Conservation (phyloP, 2,113 vertebrate species). For the Montifringilla adamsi region DNA sequence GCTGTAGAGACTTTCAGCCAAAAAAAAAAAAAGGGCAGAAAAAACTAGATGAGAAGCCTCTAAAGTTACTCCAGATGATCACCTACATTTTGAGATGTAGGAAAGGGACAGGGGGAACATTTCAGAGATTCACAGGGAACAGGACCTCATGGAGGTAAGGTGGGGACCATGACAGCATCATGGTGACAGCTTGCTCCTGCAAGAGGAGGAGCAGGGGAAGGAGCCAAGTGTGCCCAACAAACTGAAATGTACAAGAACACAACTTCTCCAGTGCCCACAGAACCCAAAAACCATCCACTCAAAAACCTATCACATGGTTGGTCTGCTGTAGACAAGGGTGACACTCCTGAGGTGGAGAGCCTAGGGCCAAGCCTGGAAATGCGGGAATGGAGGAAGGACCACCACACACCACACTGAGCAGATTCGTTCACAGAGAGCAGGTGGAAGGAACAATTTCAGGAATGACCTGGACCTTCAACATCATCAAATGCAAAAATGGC, state of each 20-base stretch:
- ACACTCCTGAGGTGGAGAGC: not conserved
- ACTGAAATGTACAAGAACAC: not conserved
- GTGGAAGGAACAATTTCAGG: not conserved
- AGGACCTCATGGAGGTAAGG: rapidly evolving
- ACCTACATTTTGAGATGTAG: not conserved
- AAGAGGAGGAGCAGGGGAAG: not conserved
- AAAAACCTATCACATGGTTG: not conserved
- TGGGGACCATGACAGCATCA: rapidly evolving
- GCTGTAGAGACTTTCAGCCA: not conserved
- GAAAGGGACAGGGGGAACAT: rapidly evolving
- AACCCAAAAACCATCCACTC: not conserved
- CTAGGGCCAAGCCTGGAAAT: not conserved
- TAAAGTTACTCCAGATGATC: not conserved
- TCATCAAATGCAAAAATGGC: not conserved
- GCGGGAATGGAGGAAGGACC: not conserved
- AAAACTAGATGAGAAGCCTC: not conserved
- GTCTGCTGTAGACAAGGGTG: not conserved
- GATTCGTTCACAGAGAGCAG: not conserved
- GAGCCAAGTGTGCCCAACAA: rapidly evolving
- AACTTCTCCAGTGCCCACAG: not conserved
- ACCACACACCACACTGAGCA: rapidly evolving
- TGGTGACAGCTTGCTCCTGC: not conserved
- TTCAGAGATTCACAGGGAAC: not conserved
- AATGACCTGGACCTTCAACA: not conserved
- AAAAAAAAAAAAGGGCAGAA: not conserved